A percentile compares a stretch with the other conserved stretches of the same genome.
These are phyloP conservation scores for Fragum whitleyi DNA, from an alignment of 2,888 invertebrate genomes.

Conservation along the genomic window DNA sequence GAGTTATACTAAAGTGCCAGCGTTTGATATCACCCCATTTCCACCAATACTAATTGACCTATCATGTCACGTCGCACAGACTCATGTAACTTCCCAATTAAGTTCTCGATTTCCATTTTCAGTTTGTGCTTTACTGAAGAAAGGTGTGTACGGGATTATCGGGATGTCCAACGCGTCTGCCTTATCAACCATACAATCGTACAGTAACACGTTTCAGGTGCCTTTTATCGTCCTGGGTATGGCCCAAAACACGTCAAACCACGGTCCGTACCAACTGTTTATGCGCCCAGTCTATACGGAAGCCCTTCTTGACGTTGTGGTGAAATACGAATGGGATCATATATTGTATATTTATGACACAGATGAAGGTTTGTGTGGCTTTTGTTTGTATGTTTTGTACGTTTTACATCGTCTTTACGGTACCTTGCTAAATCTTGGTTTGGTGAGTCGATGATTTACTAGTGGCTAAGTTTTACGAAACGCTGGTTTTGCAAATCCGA, in stretches of 20 bases:
- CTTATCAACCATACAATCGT: slow-evolving; percentile 78
- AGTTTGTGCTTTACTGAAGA: slow-evolving; percentile 74
- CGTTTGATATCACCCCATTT: no score
- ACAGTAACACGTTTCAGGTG: slow-evolving; percentile 76
- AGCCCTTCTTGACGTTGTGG: slow-evolving; percentile 72
- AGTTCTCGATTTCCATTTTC: slow-evolving; percentile 49
- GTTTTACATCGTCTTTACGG: not conserved
- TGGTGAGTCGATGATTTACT: no score
- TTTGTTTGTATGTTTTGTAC: not conserved
- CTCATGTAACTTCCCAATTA: no score
- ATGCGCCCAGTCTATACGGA: slow-evolving; percentile 73
- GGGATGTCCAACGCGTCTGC: slow-evolving; percentile 75
- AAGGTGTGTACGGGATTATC: slow-evolving; percentile 73
- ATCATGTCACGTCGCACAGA: no score
- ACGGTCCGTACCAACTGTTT: slow-evolving; percentile 70
- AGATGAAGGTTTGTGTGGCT: slow-evolving; percentile 73
- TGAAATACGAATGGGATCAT: slow-evolving; percentile 67
- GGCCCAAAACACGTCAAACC: slow-evolving; percentile 69
- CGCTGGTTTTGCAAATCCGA: no score
- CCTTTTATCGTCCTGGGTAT: slow-evolving; percentile 74
- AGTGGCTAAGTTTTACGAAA: no score
- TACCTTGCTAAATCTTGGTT: no score
- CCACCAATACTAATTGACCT: no score
- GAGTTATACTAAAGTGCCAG: no score
- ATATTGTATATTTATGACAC: slow-evolving; percentile 76